A percentile compares a stretch with the other conserved stretches of the same genome.
Conservation (phyloP, 92 coral and sea anemone species). For the Bergia sp. region DNA sequence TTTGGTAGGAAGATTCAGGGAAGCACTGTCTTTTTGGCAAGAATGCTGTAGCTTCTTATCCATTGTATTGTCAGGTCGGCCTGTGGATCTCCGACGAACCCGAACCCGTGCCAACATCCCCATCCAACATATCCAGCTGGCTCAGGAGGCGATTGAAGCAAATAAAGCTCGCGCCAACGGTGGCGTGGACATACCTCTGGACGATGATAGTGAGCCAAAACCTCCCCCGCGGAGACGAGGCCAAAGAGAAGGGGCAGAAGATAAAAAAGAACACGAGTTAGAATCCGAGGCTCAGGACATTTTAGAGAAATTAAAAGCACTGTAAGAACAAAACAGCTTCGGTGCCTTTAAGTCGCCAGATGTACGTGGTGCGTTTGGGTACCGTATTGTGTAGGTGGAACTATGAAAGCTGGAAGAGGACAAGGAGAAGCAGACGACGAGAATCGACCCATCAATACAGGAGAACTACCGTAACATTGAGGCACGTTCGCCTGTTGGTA, state of each 20-base stretch:
- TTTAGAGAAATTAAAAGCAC: conserved; percentile 77
- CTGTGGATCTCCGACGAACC: conserved; percentile 86
- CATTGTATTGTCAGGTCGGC: conserved; percentile 67
- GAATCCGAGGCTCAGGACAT: conserved; percentile 89
- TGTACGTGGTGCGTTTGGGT: neutral
- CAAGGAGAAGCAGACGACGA: neutral
- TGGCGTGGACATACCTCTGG: conserved; percentile 59
- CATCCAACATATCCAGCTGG: conserved; percentile 82
- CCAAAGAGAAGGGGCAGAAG: conserved; percentile 49
- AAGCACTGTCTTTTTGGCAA: neutral
- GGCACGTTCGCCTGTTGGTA: too few relatives aligned
- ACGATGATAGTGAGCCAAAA: conserved; percentile 59
- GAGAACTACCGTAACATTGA: neutral
- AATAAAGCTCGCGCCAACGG: conserved; percentile 52
- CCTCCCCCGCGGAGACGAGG: conserved; percentile 80
- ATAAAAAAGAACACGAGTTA: conserved; percentile 48
- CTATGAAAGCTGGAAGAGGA: neutral
- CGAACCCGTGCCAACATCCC: conserved; percentile 98
- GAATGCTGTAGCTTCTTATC: neutral
- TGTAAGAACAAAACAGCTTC: conserved; percentile 42
- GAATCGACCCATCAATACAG: neutral
- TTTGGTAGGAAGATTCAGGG: neutral
- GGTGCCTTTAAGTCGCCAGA: neutral
- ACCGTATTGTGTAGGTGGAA: neutral
- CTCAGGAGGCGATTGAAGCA: conserved; percentile 59